Evolutionary conservation across 2,888 invertebrate genomes (phyloP).

Genomic region (Sphinx pinastri): DNA sequence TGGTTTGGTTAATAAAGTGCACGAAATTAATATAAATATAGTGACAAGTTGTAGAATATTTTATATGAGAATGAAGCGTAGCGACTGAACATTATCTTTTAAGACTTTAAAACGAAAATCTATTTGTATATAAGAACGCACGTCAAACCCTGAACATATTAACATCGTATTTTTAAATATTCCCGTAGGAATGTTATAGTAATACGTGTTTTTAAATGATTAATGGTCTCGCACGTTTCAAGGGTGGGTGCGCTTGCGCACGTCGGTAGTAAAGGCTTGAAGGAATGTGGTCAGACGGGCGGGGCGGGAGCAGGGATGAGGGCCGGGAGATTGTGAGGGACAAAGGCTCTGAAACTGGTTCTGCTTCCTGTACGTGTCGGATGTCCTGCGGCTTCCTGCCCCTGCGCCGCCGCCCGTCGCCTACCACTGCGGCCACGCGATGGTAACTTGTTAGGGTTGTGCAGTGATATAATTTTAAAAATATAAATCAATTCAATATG

Average conservation of each 20-base stretch:
- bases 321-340: conserved; percentile 72
- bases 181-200: background rate
- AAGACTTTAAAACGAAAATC: too few species aligned
- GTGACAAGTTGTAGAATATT: too few species aligned
- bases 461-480: background rate
- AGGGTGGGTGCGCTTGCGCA: conserved; percentile 69
- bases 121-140: too few species aligned
- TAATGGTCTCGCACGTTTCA: conserved; percentile 39
- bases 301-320: conserved; percentile 51
- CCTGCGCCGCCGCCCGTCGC: conserved; percentile 40
- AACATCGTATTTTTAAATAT: background rate
- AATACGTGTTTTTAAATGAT: conserved; percentile 28
- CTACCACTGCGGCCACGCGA: conserved; percentile 37
- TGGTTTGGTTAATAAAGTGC: too few species aligned
- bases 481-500: background rate
- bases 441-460: conserved; percentile 36
- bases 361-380: conserved; percentile 84
- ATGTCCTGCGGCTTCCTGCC: conserved; percentile 84
- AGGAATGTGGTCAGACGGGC: conserved; percentile 76
- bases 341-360: conserved; percentile 81
- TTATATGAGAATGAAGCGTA: too few species aligned
- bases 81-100: too few species aligned
- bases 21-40: too few species aligned
- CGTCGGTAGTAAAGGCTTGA: conserved; percentile 58
- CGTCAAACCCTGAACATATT: too few species aligned